Conservation (phyloP, 2,888 invertebrate species). For the Oxystoma pomonae region DNA sequence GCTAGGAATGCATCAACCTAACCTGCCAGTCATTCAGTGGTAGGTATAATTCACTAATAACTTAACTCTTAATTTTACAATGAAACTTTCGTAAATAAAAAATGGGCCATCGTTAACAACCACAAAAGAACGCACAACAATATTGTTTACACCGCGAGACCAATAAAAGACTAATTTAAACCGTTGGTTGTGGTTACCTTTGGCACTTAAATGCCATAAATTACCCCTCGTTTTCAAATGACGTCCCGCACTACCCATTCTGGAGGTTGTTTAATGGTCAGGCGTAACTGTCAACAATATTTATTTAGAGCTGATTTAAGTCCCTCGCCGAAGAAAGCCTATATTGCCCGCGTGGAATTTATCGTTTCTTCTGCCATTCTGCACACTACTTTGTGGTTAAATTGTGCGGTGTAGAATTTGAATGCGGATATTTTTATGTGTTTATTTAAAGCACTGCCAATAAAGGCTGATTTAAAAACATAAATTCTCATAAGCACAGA, state of each 20-base stretch:
- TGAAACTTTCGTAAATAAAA: background rate
- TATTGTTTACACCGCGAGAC: constrained; percentile 22
- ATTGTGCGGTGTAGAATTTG: constrained; percentile 2
- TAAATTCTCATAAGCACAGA: no score
- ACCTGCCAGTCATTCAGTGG: no score
- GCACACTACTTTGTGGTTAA: constrained; percentile 14
- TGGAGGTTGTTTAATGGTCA: constrained; percentile 40
- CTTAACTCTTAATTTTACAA: no score
- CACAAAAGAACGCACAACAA: constrained; percentile 6
- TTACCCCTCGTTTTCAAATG: constrained; percentile 14
- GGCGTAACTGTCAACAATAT: constrained; percentile 48
- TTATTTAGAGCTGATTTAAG: constrained; percentile 48
- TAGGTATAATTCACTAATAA: no score
- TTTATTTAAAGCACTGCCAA: no score
- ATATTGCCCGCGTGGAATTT: constrained; percentile 13
- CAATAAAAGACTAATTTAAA: constrained; percentile 17
- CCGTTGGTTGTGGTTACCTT: constrained; percentile 20
- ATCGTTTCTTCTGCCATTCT: constrained; percentile 7
- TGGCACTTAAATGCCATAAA: constrained; percentile 23
- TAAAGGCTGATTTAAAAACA: no score
- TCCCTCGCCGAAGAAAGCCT: constrained; percentile 9
- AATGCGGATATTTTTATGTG: background rate
- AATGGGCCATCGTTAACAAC: background rate
- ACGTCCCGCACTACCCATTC: constrained; percentile 34
- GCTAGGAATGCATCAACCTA: no score